Evolutionary conservation across 2,113 vertebrate genomes (phyloP), one percentile per base, ranked within the genome.

Genomic region (Micromys minutus): DNA sequence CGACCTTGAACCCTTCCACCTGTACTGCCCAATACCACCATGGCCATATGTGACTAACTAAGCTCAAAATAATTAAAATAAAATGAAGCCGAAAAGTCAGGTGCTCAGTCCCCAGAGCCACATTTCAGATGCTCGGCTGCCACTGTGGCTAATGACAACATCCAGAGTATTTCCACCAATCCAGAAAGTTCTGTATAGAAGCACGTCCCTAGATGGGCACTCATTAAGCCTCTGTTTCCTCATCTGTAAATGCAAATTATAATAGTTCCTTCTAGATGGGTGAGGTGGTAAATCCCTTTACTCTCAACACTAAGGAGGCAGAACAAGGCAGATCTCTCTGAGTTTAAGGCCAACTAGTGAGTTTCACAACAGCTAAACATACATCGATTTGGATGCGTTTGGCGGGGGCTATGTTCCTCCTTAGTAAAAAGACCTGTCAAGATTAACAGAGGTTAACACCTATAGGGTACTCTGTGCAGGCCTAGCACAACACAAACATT

Each of bases 21-120:
- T 36, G 36, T 5, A 24, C 39, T 17, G 22, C 29, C 52, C n/a
- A n/a, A 22, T 26, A 47, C 29, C 0, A 55, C n/a, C 0, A 0
- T 9, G 47, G 15, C 67, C 67, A 22, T 52, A 52, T 4, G 1
- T 3, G 6, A 31, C 45, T 52, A 67, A 45, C 45, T 50, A 47
- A 59, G 50, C 36, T 17, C 9, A 16, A 76, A 34, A 42, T 34
- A 59, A 50, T 67, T 50, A 55, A 75, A 92, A 71, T 22, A 4
- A 91, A 93, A 42, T 11, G 17, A 52, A 61, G 71, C 34, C 0
- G 65, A 34, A 47, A 96, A 71, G n/a, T 47, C 92, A 22, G 63
- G n/a, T 59, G 10, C 26, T 36, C n/a, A 1, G 22, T 29, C 55
- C 65, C 83, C 22, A 1, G 2, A 31, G 77, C 39, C 69, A 59